These are phyloP conservation scores for Mustela lutreola DNA, from an alignment of 2,113 vertebrate genomes.

Conservation along the genomic window DNA sequence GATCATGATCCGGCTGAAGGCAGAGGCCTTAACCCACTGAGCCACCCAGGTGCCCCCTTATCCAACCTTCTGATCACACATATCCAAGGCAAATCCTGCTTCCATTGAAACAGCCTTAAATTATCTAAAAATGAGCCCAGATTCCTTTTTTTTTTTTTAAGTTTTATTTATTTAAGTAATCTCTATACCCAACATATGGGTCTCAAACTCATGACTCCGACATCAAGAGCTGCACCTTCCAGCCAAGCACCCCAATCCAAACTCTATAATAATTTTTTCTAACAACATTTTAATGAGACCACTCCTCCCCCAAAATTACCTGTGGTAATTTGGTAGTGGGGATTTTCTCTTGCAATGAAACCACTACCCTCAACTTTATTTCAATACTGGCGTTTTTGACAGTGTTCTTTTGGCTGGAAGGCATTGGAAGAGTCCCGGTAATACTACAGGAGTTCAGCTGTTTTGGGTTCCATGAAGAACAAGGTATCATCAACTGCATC, in stretches of 20 bases:
- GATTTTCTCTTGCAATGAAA: not conserved
- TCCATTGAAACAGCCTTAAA: not conserved
- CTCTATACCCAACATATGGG: not conserved
- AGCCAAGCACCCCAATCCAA: not conserved
- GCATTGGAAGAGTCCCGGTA: not conserved
- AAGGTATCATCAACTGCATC: not conserved
- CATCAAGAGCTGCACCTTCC: not conserved
- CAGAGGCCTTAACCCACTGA: too few species aligned
- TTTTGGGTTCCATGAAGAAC: not conserved
- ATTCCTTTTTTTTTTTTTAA: not conserved
- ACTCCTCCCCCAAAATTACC: not conserved
- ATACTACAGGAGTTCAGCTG: not conserved
- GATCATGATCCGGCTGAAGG: too few species aligned
- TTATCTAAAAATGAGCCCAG: not conserved
- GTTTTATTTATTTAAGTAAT: not conserved
- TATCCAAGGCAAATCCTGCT: not conserved
- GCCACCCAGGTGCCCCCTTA: not conserved
- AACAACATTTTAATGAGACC: not conserved
- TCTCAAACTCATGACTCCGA: not conserved
- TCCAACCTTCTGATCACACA: not conserved
- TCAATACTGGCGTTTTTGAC: not conserved
- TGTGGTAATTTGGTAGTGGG: too few species aligned
- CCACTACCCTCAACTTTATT: not conserved
- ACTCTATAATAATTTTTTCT: not conserved
- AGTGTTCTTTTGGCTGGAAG: not conserved